Evolutionary conservation across 2,113 vertebrate genomes (phyloP).

Genomic region (Danionella cerebrum): DNA sequence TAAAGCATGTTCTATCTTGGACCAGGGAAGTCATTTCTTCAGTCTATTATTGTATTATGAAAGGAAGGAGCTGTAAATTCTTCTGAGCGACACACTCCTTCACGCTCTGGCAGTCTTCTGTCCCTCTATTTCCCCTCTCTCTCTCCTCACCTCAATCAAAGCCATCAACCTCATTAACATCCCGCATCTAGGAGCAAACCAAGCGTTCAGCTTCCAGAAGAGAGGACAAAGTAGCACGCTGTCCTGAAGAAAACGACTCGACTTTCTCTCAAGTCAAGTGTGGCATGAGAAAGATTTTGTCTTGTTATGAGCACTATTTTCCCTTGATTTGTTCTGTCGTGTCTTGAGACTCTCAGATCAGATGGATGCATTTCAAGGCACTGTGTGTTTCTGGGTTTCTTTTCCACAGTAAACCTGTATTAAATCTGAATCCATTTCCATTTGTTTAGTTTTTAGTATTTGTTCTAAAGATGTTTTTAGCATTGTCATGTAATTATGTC

Average conservation of each 20-base stretch:
- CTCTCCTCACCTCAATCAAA: slow-evolving; percentile 31
- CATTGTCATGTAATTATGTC: no score
- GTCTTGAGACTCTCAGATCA: background rate
- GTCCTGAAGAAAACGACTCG: background rate
- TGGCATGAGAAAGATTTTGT: background rate
- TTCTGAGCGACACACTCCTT: slow-evolving; percentile 31
- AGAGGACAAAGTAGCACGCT: slow-evolving; percentile 10
- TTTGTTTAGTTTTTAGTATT: no score
- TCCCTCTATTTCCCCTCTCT: background rate
- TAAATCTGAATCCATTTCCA: no score
- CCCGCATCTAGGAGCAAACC: slow-evolving; percentile 7
- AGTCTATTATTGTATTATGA: slow-evolving; percentile 33
- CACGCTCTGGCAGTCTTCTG: slow-evolving; percentile 22
- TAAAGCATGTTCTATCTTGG: slow-evolving; percentile 7
- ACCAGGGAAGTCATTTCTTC: slow-evolving; percentile 19
- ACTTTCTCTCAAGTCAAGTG: slow-evolving; percentile 12
- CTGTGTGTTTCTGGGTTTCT: no score
- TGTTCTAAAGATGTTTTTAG: no score
- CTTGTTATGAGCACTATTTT: background rate
- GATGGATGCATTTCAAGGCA: background rate
- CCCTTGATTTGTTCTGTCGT: background rate
- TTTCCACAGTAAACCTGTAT: no score
- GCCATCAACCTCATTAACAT: slow-evolving; percentile 31
- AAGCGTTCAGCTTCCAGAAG: background rate
- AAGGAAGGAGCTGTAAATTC: slow-evolving; percentile 28